phyloP scores from a whole-genome alignment of 2,888 invertebrate species.

The Megalurothrips usitatus region DNA sequence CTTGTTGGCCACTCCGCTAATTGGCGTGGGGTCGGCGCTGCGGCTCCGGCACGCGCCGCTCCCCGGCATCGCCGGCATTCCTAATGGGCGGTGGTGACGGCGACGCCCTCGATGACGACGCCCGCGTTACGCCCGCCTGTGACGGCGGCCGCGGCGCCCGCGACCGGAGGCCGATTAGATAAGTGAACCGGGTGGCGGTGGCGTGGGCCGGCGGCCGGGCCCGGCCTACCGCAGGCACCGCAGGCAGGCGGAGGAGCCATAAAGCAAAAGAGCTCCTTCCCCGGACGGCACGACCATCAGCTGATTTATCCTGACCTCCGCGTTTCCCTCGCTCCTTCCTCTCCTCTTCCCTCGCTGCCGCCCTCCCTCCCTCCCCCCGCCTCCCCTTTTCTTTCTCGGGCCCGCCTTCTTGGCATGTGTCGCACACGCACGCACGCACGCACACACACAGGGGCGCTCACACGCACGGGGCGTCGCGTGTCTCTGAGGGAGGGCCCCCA shows the following conservation, averaged over 20 bases:
- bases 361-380: too few relatives aligned
- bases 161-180: too few relatives aligned
- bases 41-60: not conserved
- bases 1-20: not conserved
- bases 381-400: too few relatives aligned
- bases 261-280: not conserved
- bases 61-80: not conserved
- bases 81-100: not conserved
- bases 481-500: too few relatives aligned
- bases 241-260: too few relatives aligned
- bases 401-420: not conserved
- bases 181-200: not conserved
- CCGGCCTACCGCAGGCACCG: not conserved
- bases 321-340: not conserved
- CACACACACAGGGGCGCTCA: constrained; percentile 2
- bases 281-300: not conserved
- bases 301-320: constrained; percentile 1
- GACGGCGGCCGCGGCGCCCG: too few relatives aligned
- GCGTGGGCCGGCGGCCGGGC: not conserved
- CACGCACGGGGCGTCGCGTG: too few relatives aligned
- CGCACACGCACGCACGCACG: not conserved
- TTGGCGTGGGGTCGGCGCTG: not conserved
- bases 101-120: not conserved
- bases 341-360: too few relatives aligned
- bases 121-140: not conserved